Evolutionary conservation across 2,888 invertebrate species (phyloP).

Genomic region (Cephus spinipes): DNA sequence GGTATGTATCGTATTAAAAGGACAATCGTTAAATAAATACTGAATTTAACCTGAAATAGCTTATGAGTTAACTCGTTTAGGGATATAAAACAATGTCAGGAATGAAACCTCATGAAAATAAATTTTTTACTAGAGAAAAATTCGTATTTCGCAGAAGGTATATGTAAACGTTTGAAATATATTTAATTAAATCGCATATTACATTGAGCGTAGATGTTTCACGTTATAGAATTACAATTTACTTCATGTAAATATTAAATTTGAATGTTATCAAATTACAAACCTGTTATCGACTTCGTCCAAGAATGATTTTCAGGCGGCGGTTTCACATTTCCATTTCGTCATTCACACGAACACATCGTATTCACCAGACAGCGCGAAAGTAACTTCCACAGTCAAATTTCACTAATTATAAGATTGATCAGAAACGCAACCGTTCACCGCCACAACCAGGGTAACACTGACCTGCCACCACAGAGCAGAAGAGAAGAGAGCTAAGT

Average conservation of each 20-base stretch:
- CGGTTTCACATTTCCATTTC: neutral
- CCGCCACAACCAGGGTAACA: conserved; percentile 50
- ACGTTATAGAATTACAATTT: neutral
- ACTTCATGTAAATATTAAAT: neutral
- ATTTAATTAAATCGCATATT: neutral
- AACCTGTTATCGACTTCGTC: neutral
- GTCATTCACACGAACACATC: neutral
- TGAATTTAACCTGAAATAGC: neutral
- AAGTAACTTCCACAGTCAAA: neutral
- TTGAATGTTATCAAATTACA: neutral
- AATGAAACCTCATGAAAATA: neutral
- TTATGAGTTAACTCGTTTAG: neutral
- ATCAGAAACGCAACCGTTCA: conserved; percentile 31
- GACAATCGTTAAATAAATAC: neutral
- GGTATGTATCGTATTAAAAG: neutral
- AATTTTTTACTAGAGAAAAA: neutral
- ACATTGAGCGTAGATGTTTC: neutral
- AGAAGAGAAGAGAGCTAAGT: conserved; percentile 30
- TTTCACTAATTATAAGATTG: neutral
- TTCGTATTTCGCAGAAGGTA: neutral
- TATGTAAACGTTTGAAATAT: neutral
- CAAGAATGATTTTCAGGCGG: neutral
- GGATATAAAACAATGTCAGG: neutral
- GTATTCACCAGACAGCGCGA: neutral
- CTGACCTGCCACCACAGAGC: conserved; percentile 57